A percentile compares a stretch with the other conserved stretches of the same genome.
These are phyloP conservation scores for Megastigmus dorsalis DNA, from an alignment of 2,888 invertebrate species.

Conservation along the genomic window DNA sequence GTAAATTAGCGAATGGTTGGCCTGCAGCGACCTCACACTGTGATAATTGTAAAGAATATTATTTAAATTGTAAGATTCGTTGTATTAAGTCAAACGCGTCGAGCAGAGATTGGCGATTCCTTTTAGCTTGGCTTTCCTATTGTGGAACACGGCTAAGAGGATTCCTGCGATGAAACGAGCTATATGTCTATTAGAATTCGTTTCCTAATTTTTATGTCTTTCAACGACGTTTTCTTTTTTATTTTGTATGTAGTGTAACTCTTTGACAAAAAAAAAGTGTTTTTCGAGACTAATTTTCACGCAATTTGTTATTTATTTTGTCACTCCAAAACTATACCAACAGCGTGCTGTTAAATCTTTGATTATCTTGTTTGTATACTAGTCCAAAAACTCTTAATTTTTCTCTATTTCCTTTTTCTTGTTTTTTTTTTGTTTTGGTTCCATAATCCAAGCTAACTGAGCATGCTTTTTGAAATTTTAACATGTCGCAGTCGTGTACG, in stretches of 20 bases:
- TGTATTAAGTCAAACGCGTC: conserved; percentile 64
- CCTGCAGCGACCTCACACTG: conserved; percentile 73
- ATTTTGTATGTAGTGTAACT: conserved; percentile 45
- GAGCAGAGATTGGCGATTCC: conserved; percentile 56
- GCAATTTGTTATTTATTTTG: background rate
- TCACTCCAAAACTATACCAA: conserved; percentile 4
- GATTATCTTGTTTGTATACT: conserved; percentile 43
- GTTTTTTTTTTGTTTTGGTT: conserved; percentile 24
- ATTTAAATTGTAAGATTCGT: conserved; percentile 70
- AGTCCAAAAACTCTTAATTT: conserved; percentile 45
- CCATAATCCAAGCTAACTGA: background rate
- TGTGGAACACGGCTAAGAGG: conserved; percentile 28
- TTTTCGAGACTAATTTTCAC: conserved; percentile 30
- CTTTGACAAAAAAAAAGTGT: conserved; percentile 17
- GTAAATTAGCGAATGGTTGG: conserved; percentile 60
- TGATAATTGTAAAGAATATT: conserved; percentile 73
- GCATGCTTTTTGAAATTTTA: conserved; percentile 41
- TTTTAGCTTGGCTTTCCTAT: conserved; percentile 26
- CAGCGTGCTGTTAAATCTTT: conserved; percentile 6
- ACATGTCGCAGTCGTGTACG: conserved; percentile 43
- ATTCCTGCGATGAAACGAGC: conserved; percentile 43
- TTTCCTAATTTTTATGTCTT: conserved; percentile 48
- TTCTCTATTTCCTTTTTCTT: conserved; percentile 23
- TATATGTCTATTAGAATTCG: conserved; percentile 47
- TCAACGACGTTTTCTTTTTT: conserved; percentile 36